Evolutionary conservation across 2,888 invertebrate species (phyloP).

Genomic region (Eutolmus rufibarbis): DNA sequence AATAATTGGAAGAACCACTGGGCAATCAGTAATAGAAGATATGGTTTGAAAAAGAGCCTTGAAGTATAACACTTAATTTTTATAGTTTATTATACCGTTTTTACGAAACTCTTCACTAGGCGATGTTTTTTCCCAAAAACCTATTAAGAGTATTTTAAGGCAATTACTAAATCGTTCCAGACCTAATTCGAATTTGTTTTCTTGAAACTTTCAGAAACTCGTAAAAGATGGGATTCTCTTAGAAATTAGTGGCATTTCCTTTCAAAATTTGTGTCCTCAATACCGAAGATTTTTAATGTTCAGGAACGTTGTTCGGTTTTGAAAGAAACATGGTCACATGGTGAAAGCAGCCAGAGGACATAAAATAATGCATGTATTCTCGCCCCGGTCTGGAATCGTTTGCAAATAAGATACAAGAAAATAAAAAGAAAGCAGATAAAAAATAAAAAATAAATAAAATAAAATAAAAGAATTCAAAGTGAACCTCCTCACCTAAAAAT

Average conservation of each 20-base stretch:
- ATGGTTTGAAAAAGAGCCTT: too few relatives aligned
- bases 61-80: too few relatives aligned
- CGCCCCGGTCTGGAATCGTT: not conserved
- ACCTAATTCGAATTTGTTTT: not conserved
- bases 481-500: not conserved
- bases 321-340: not conserved
- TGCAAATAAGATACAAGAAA: not conserved
- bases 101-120: too few relatives aligned
- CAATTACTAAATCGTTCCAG: too few relatives aligned
- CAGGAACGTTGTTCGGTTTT: not conserved
- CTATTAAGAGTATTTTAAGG: too few relatives aligned
- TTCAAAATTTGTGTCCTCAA: not conserved
- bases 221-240: not conserved
- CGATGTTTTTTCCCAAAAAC: too few relatives aligned
- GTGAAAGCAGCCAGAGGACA: not conserved
- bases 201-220: not conserved
- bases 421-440: not conserved
- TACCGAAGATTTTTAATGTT: not conserved
- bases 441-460: not conserved
- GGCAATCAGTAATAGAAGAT: too few relatives aligned
- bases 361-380: slow-evolving; percentile 3
- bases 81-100: too few relatives aligned
- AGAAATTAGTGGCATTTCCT: not conserved
- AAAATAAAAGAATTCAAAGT: not conserved
- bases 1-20: too few relatives aligned